Evolutionary conservation across 2,113 vertebrate genomes (phyloP).

Genomic region (Trogon surrucura): DNA sequence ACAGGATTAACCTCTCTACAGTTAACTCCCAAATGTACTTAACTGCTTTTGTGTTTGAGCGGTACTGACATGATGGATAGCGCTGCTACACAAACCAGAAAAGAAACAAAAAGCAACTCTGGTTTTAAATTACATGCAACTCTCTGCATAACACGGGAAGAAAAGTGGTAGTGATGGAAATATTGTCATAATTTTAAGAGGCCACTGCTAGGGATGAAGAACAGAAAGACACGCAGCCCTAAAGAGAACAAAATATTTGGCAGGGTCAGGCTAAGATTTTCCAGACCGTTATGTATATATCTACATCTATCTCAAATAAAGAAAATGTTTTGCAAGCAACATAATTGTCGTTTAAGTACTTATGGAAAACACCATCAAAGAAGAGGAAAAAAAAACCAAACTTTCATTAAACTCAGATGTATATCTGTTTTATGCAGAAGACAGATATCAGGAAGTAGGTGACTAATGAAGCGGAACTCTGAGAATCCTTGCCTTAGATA

Average conservation of each 20-base stretch:
- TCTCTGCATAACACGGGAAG: background rate
- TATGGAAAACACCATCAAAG: slow-evolving; percentile 52
- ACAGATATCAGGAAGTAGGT: slow-evolving; percentile 53
- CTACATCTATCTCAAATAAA: background rate
- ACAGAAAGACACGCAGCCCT: background rate
- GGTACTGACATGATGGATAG: background rate
- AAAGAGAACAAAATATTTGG: background rate
- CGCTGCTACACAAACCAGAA: background rate
- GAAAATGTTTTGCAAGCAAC: background rate
- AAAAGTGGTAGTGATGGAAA: background rate
- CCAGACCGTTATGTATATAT: background rate
- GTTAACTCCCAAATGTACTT: background rate
- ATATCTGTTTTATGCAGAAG: slow-evolving; percentile 17
- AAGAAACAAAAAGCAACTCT: background rate
- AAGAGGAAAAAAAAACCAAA: background rate
- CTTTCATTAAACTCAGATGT: slow-evolving; percentile 21
- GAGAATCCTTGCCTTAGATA: slow-evolving; percentile 29
- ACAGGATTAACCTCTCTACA: background rate
- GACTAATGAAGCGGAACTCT: slow-evolving; percentile 56
- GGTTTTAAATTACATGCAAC: background rate
- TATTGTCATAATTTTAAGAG: background rate
- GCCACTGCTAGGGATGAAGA: background rate
- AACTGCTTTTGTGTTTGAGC: background rate
- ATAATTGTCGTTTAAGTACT: background rate
- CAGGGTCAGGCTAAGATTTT: slow-evolving; percentile 21